Evolutionary conservation across 2,797 vertebrate species (phyloP).

Genomic region (Bovichtus diacanthus): DNA sequence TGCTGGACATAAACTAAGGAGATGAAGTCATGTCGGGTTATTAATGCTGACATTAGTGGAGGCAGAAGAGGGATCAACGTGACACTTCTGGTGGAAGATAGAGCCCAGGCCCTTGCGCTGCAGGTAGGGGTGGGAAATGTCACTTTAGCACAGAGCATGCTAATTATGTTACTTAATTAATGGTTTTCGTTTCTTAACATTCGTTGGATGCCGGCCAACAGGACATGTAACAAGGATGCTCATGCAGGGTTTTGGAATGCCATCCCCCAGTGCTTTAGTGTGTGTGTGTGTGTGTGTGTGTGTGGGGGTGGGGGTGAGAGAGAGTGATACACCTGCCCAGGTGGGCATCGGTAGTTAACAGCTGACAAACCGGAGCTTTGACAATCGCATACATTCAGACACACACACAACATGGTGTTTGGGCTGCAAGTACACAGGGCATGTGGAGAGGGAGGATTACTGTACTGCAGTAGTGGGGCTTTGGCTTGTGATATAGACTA

Average conservation of each 20-base stretch:
- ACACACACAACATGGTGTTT: constrained; percentile 5
- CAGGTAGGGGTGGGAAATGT: constrained; percentile 66
- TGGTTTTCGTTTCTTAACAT: constrained; percentile 33
- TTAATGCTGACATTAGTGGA: constrained; percentile 74
- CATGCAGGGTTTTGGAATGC: constrained; percentile 40
- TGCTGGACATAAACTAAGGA: constrained; percentile 66
- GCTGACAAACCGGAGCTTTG: constrained; percentile 21
- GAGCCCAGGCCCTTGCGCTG: constrained; percentile 60
- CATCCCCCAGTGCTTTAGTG: constrained; percentile 42
- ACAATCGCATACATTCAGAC: constrained; percentile 3
- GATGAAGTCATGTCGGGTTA: constrained; percentile 65
- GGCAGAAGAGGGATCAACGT: constrained; percentile 45
- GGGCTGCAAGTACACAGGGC: constrained; percentile 21
- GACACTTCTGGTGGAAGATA: constrained; percentile 50
- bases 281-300: constrained; percentile 1
- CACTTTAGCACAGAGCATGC: constrained; percentile 55
- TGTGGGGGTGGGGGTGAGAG: not conserved
- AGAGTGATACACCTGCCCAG: constrained; percentile 41
- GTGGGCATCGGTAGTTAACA: constrained; percentile 48
- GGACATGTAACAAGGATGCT: constrained; percentile 45
- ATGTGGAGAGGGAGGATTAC: constrained; percentile 23
- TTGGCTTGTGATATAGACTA: too few relatives aligned
- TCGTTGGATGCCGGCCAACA: constrained; percentile 65
- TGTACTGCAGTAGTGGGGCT: not conserved
- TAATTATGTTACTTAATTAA: constrained; percentile 70